Evolutionary conservation across 1,140 invertebrate genomes (phyloP).

Genomic region (Drosophila ficusphila): DNA sequence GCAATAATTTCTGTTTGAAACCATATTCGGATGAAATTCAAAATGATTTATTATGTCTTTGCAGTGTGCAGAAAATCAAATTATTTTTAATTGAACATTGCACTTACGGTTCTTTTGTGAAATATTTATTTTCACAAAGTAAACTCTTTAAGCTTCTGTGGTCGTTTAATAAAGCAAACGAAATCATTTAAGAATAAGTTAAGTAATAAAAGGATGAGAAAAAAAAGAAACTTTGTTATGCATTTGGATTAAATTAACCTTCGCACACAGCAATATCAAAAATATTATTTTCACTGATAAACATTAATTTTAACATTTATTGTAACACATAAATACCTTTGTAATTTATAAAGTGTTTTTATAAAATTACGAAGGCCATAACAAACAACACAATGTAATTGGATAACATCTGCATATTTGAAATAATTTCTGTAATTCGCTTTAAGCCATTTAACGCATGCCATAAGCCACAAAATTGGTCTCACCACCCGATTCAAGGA

Average conservation of each 20-base stretch:
- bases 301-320: not conserved
- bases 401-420: not conserved
- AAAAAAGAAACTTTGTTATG: too few relatives aligned
- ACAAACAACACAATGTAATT: not conserved
- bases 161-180: not conserved
- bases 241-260: too few relatives aligned
- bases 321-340: not conserved
- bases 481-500: not conserved
- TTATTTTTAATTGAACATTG: slow-evolving; percentile 12
- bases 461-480: slow-evolving; percentile 13
- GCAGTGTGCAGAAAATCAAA: slow-evolving; percentile 6
- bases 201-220: too few relatives aligned
- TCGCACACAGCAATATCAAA: too few relatives aligned
- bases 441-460: slow-evolving; percentile 27
- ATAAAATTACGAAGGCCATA: not conserved
- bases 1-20: slow-evolving; percentile 2
- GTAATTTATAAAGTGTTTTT: not conserved
- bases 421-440: slow-evolving; percentile 16
- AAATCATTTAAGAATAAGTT: not conserved
- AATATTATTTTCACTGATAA: too few relatives aligned
- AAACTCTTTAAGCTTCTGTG: slow-evolving; percentile 3
- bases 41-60: not conserved
- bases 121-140: slow-evolving; percentile 7
- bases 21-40: not conserved
- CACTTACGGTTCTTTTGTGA: not conserved